phyloP scores from a whole-genome alignment of 2,113 vertebrate species.

The Tragelaphus strepsiceros region DNA sequence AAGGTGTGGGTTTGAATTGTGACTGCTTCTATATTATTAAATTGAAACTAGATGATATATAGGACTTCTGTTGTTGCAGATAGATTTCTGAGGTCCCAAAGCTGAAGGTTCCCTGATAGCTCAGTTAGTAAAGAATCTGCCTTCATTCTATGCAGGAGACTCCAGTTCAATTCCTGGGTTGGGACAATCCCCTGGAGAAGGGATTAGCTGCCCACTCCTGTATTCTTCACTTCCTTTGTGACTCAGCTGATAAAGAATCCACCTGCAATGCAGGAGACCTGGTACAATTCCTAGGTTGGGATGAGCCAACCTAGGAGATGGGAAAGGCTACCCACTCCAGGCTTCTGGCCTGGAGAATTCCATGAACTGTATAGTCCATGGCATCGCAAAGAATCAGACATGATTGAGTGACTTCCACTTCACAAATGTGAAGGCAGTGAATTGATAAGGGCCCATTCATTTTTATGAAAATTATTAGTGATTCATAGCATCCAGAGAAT shows the following conservation, averaged over 20 bases:
- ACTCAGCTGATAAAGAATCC: neutral
- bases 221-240: neutral
- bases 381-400: accelerated
- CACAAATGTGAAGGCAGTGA: neutral
- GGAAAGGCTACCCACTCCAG: neutral
- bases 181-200: neutral
- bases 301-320: neutral
- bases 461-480: neutral
- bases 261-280: neutral
- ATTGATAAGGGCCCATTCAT: neutral
- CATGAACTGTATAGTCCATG: neutral
- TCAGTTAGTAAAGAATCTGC: neutral
- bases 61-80: neutral
- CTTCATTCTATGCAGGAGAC: neutral
- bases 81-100: neutral
- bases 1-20: neutral
- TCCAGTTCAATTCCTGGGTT: neutral
- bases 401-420: neutral
- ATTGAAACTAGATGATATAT: neutral
- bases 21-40: neutral
- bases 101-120: neutral
- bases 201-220: neutral
- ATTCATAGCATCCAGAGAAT: neutral
- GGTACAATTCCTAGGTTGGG: neutral
- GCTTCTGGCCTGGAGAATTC: neutral